Evolutionary conservation across 2,888 invertebrate species (phyloP).

Genomic region (Ryuthela nishihirai): DNA sequence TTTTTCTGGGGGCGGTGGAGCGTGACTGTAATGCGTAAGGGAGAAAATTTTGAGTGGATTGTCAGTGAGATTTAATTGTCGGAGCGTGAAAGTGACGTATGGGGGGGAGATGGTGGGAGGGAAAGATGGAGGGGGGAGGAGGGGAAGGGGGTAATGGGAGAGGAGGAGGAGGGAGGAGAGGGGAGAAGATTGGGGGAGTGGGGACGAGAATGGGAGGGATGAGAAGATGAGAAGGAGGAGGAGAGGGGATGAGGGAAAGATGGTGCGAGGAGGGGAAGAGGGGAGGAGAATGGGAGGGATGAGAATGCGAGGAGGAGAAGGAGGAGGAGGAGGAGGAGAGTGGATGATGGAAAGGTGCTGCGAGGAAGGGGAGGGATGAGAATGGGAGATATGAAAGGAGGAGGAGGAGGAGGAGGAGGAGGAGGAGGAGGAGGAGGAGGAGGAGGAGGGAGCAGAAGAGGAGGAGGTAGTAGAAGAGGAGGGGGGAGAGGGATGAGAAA

Average conservation of each 20-base stretch:
- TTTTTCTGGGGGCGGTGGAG: too few relatives aligned
- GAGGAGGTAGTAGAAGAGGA: neutral
- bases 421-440: neutral
- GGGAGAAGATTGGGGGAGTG: neutral
- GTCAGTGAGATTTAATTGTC: too few relatives aligned
- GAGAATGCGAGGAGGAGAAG: neutral
- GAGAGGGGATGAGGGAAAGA: slow-evolving; percentile 21
- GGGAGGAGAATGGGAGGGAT: neutral
- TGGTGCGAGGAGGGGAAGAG: slow-evolving; percentile 2
- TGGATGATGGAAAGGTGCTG: neutral
- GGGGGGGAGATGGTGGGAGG: too few relatives aligned
- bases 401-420: neutral
- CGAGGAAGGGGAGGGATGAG: neutral
- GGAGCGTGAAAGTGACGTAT: too few relatives aligned
- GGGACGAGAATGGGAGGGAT: slow-evolving; percentile 17
- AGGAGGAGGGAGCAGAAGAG: neutral
- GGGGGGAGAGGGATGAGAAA: neutral
- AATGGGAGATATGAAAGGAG: neutral
- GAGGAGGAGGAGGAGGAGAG: neutral
- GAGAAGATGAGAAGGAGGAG: slow-evolving; percentile 29
- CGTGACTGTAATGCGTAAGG: too few relatives aligned
- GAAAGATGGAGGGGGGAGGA: too few relatives aligned
- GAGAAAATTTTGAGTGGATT: too few relatives aligned
- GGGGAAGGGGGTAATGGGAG: too few relatives aligned
- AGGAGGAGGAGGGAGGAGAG: too few relatives aligned